Evolutionary conservation across 53 echinoderm and acorn worm species (phyloP), one percentile per base, ranked within the genome.

Genomic region (Patiria pectinifera): DNA sequence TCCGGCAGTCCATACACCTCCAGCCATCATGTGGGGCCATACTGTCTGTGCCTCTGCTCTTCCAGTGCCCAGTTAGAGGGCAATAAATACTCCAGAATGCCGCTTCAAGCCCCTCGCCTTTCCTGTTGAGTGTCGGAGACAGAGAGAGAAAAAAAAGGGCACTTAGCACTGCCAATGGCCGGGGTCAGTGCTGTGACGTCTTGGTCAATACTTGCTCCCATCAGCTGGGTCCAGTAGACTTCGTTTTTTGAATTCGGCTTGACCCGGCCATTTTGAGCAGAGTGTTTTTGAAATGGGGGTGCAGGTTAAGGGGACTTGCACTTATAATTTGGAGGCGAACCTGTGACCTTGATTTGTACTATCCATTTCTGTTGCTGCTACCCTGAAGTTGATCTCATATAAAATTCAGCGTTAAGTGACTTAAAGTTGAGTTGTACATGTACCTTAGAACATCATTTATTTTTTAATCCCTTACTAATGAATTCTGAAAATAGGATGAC

Each of bases 61-160:
- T 78, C 87, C 62, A 8, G 14, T 53, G 78, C 78, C 15, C 77
- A 8, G 87, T 87, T 87, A 35, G 76, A 87, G 77, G 87, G 87
- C 87, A 87, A 87, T 87, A 87, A 87, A 87, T 72, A 87, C 87
- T 87, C 47, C 59, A 82, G 78, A 53, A 77, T 25, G 21, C 71
- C 23, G 87, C 87, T 87, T 77, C 48, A 87, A 78, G 87, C 78
- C n/a, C 61, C 12, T 60, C 25, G 14, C 59, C 62, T 76, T 87
- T 78, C 78, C 87, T 87, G 87, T 87, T 25, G 59, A 16, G 78
- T 62, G 18, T 59, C 60, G 58, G 72, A 86, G 72, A 78, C 0
- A 47, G 2, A 24, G 21, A 66, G 19, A 13, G 19, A 6, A 80
- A 12, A 47, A 76, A 23, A 75, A 25, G 87, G 87, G 69, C 58